Conservation (phyloP, 2,113 vertebrate species). For the Leucoraja erinaceus region DNA sequence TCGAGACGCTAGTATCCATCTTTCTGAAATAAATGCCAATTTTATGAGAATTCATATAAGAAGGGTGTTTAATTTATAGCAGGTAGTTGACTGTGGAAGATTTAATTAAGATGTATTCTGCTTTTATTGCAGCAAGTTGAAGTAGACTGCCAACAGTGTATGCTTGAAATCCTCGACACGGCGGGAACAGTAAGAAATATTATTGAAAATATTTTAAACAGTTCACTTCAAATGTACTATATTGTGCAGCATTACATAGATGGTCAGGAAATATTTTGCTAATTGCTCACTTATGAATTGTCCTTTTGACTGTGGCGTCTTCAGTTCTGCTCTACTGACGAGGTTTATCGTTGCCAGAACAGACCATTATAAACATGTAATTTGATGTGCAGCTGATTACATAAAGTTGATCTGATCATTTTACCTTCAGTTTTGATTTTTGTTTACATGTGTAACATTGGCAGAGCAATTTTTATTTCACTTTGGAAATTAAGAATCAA, state of each 20-base stretch:
- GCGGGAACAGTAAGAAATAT: slow-evolving; percentile 85
- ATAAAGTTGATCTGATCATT: neutral
- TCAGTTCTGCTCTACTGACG: neutral
- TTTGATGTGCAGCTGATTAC: neutral
- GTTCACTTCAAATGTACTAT: neutral
- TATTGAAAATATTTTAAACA: neutral
- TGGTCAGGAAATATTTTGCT: neutral
- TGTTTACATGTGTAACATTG: neutral
- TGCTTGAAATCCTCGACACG: slow-evolving; percentile 98
- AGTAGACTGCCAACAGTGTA: slow-evolving; percentile 97
- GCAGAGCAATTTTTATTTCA: neutral
- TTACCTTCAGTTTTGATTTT: neutral
- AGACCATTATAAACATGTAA: neutral
- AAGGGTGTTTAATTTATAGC: neutral
- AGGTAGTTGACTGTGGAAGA: neutral
- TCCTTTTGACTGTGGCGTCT: neutral
- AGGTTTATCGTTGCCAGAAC: neutral
- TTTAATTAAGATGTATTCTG: neutral
- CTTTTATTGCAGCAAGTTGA: slow-evolving; percentile 81
- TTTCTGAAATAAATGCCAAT: too few species aligned
- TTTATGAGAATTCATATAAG: neutral
- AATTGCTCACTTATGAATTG: too few species aligned
- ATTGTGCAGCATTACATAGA: neutral
- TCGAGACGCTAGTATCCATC: neutral
- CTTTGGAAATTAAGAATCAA: neutral